Conservation (phyloP, 2,797 vertebrate species). For the Hemitrygon akajei region DNA sequence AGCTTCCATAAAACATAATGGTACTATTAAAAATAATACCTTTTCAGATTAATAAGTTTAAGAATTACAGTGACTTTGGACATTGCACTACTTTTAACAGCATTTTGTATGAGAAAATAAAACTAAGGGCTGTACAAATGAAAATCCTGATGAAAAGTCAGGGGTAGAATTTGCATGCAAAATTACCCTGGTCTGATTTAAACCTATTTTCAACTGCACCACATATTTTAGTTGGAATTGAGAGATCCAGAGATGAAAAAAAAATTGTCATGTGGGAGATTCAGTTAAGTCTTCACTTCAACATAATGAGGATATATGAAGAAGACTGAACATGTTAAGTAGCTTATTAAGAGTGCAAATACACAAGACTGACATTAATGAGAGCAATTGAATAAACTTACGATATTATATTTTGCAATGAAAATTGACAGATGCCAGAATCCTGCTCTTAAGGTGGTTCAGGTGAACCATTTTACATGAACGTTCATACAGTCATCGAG, state of each 20-base stretch:
- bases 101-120: no score
- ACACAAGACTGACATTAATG: not conserved
- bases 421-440: not conserved
- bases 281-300: not conserved
- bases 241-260: constrained; percentile 2
- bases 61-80: no score
- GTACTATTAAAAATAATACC: no score
- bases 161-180: no score
- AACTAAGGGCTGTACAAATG: no score
- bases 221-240: no score
- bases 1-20: no score
- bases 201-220: no score
- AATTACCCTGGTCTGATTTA: no score
- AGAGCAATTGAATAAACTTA: not conserved
- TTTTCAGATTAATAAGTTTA: no score
- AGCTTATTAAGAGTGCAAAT: not conserved
- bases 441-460: not conserved
- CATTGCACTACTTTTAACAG: no score
- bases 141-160: no score
- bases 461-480: not conserved
- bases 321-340: not conserved
- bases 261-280: not conserved
- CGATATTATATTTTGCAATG: not conserved
- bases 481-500: not conserved
- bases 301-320: not conserved